Evolutionary conservation across 2,113 vertebrate genomes (phyloP).

Genomic region (Odontophorus gujanensis): DNA sequence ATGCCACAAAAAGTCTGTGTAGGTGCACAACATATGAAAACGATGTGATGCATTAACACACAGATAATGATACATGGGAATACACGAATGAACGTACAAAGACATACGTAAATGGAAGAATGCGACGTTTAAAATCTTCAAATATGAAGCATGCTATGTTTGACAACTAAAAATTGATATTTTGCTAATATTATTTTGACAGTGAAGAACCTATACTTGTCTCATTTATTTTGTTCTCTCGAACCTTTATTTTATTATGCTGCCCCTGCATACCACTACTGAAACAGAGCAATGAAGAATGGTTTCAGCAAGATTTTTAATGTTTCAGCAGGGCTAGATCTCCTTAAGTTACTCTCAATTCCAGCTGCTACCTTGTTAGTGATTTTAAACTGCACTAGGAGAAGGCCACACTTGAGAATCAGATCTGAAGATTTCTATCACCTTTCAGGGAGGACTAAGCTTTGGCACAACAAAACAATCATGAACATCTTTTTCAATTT

Average conservation of each 20-base stretch:
- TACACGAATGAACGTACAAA: not conserved
- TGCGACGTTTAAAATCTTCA: not conserved
- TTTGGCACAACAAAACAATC: not conserved
- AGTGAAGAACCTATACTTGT: not conserved
- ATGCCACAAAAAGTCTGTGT: not conserved
- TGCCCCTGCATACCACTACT: not conserved
- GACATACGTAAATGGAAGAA: not conserved
- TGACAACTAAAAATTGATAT: not conserved
- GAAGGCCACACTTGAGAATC: not conserved
- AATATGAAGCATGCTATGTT: not conserved
- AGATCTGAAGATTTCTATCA: not conserved
- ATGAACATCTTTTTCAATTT: not conserved
- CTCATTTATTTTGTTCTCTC: not conserved
- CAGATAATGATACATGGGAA: not conserved
- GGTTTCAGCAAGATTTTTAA: not conserved
- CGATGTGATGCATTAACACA: not conserved
- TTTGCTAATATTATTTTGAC: not conserved
- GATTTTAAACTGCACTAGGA: not conserved
- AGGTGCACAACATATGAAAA: not conserved
- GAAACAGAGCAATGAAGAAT: not conserved
- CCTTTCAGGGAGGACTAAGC: not conserved
- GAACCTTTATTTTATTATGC: not conserved
- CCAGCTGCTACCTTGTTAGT: not conserved
- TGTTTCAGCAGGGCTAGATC: not conserved
- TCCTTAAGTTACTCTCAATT: not conserved